Evolutionary conservation across 2,113 vertebrate species (phyloP), one percentile per base, ranked within the genome.

Genomic region (Chaenocephalus aceratus): DNA sequence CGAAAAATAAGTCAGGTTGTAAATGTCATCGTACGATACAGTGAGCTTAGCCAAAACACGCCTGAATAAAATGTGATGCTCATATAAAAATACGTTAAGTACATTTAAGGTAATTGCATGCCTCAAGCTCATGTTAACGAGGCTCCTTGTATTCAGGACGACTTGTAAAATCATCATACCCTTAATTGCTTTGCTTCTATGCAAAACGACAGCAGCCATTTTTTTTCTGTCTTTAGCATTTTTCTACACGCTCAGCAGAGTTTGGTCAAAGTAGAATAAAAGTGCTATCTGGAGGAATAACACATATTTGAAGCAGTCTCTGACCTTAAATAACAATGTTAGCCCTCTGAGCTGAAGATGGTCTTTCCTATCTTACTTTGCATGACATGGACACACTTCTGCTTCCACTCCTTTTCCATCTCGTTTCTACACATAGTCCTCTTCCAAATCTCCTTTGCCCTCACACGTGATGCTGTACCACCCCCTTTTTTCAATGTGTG

Each of bases 281-380:
- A 86, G 86, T 88, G 72, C 82, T 90, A 85, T 86, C 86, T 85
- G 79, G 77, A 84, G 80, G 83, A 91, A 60, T 79, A 62, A 68
- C 65, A 75, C 76, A 77, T 73, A 83, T 89, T 72, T 86, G 65
- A 74, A 64, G 5, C 72, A 30, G 79, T 53, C 89, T 88, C 81
- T 86, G 86, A 88, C 88, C 83, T 78, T 59, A 85, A 59, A 71
- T 26, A 88, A 79, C 78, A 58, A 75, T 85, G 60, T 86, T 57
- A 82, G 78, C 77, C 80, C 85, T 91, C 79, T 78, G 86, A 93
- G 91, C 77, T 64, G 72, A 72, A 76, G 79, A 75, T 71, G 84
- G 58, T 89, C 74, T 84, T 88, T 86, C 76, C 73, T 71, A 16
- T 74, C 53, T 89, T 88, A 92, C 86, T 86, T 87, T 66, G 52